Conservation (phyloP, 2,797 vertebrate genomes). For the Nasua narica region DNA sequence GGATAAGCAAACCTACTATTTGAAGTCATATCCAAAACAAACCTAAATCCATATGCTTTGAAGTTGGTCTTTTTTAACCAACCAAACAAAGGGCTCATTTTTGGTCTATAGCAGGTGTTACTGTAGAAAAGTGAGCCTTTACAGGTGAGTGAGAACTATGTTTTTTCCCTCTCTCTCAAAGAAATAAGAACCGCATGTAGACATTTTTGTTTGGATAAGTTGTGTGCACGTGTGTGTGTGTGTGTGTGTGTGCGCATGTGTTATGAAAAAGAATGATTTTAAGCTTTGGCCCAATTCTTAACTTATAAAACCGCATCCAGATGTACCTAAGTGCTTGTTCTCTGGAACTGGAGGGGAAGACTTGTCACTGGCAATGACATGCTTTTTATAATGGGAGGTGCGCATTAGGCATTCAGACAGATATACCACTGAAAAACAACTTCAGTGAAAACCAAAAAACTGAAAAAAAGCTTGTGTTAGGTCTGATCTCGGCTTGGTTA, state of each 20-base stretch:
- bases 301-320: not conserved
- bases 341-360: not conserved
- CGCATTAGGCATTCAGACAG: not conserved
- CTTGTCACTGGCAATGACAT: not conserved
- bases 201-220: not conserved
- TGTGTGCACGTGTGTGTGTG: accelerated
- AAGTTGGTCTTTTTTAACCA: not conserved
- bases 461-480: not conserved
- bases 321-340: not conserved
- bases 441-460: not conserved
- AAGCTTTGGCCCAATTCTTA: not conserved
- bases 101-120: not conserved
- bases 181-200: not conserved
- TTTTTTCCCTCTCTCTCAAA: not conserved
- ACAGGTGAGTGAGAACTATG: not conserved
- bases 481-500: not conserved
- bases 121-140: not conserved
- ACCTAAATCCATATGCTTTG: slow-evolving; percentile 28
- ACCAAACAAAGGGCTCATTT: not conserved
- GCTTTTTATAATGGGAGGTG: not conserved
- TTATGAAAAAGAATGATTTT: not conserved
- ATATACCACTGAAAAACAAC: not conserved
- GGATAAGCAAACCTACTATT: not conserved
- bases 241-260: not conserved
- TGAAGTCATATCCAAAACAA: slow-evolving; percentile 72